Base-by-base conservation (phyloP, 2,888 invertebrate genomes). In the Mactromeris polynyma region DNA sequence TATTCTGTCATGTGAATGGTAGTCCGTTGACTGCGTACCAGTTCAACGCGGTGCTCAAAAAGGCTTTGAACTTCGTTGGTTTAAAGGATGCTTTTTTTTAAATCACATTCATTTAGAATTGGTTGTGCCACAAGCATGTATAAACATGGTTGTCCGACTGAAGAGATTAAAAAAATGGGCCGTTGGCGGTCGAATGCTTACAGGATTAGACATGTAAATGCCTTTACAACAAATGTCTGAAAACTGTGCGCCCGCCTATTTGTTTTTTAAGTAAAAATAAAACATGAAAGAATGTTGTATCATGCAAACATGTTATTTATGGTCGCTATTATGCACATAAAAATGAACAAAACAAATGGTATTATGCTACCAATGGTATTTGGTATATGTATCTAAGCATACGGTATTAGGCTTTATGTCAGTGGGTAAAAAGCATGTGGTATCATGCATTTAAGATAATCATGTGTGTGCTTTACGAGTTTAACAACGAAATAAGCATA, bases 51-150 rank as follows among this genome's bases (percentile, higher is more conserved):
- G 78, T 78, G 14, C 40, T 78, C 19, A 78, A 78, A 78, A 78
- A 78, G 21, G 78, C n/a, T 38, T 78, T 78, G 38, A 33, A 38
- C 1, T 80, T 80, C 31, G 46, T 80, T 26, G 46, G 80, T 46
- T 33, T 46, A 11, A 11, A 46, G 26, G 31, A 80, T n/a, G n/a
- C 31, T n/a, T 26, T 33, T 26, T 11, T 46, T 80, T 26, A 80
- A 80, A 80, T 80, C 80, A 4, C 80, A 80, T 31, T 80, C 80
- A 46, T 80, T 80, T 46, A 42, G 80, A 46, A 80, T 80, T 26
- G 80, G 80, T 40, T 9, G 80, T 9, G 80, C 80, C 26, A 46
- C 80, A 21, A 14, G 80, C 26, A 80, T 80, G 80, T 80, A 46
- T 46, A 80, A 46, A 31, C 46, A 80, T 80, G 80, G 80, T 38